phyloP scores from a whole-genome alignment of 2,113 vertebrate species.

The Melanerpes aurifrons region DNA sequence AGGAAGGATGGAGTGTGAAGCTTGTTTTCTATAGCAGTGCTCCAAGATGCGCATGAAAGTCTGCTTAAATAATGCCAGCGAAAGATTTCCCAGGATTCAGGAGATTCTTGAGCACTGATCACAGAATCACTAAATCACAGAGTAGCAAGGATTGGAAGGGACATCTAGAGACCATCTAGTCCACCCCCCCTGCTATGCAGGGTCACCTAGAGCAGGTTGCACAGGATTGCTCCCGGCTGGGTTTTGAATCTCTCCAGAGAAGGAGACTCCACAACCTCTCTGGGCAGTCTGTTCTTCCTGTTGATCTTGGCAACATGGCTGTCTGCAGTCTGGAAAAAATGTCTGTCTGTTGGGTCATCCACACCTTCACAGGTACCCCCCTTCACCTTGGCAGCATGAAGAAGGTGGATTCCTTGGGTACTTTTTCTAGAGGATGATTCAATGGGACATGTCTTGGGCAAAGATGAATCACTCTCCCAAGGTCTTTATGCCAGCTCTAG shows the following conservation, averaged over 20 bases:
- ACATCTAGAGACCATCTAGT: neutral
- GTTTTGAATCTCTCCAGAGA: too few species aligned
- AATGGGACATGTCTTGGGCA: accelerated
- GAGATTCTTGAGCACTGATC: neutral
- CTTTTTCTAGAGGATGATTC: neutral
- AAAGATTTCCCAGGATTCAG: neutral
- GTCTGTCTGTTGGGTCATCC: neutral
- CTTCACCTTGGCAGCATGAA: accelerated
- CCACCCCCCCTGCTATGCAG: too few species aligned
- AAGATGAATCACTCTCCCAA: neutral
- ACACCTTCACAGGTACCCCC: neutral
- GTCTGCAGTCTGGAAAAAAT: neutral
- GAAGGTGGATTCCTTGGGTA: neutral
- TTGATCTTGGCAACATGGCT: neutral
- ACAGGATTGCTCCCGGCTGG: too few species aligned
- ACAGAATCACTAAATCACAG: neutral
- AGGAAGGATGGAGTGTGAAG: neutral
- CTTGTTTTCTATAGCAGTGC: accelerated
- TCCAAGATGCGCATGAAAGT: neutral
- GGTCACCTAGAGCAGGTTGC: too few species aligned
- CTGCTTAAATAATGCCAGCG: neutral
- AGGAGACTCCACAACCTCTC: neutral
- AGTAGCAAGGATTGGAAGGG: neutral
- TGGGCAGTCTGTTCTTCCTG: neutral
- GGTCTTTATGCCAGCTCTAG: neutral